A percentile compares a stretch with the other conserved stretches of the same genome.
phyloP scores from a whole-genome alignment of 2,888 invertebrate species.

The Sminthurinus aureus region DNA sequence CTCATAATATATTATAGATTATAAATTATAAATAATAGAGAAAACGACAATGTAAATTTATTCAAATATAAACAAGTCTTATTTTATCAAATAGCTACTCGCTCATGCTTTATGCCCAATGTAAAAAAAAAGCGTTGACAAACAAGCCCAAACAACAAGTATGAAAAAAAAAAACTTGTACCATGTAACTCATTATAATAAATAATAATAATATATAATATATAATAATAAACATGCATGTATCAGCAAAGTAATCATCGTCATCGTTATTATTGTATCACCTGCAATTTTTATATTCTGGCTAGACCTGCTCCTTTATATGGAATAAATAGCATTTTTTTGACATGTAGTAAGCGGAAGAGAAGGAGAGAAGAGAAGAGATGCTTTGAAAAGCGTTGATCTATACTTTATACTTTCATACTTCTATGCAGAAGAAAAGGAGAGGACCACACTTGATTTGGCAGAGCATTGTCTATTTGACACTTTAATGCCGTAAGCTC shows the following conservation, averaged over 20 bases:
- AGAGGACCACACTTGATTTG: conserved; percentile 6
- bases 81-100: conserved; percentile 9
- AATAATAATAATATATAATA: too few species aligned
- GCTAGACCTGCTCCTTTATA: background rate
- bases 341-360: background rate
- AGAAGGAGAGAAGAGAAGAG: background rate
- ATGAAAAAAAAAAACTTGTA: too few species aligned
- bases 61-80: conserved; percentile 5
- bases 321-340: background rate
- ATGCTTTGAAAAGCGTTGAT: background rate
- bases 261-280: too few species aligned
- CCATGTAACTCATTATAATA: too few species aligned
- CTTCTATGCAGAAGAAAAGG: background rate
- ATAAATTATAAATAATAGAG: too few species aligned
- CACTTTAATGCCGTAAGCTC: conserved; percentile 16
- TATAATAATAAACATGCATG: background rate
- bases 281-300: too few species aligned
- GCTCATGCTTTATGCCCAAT: background rate
- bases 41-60: too few species aligned
- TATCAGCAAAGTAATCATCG: background rate
- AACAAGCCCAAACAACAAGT: background rate
- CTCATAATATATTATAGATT: too few species aligned
- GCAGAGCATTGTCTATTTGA: conserved; percentile 6
- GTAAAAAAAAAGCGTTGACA: background rate
- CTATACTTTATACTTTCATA: too few species aligned